Evolutionary conservation across 2,797 vertebrate genomes (phyloP).

Genomic region (Cyprinella venusta): DNA sequence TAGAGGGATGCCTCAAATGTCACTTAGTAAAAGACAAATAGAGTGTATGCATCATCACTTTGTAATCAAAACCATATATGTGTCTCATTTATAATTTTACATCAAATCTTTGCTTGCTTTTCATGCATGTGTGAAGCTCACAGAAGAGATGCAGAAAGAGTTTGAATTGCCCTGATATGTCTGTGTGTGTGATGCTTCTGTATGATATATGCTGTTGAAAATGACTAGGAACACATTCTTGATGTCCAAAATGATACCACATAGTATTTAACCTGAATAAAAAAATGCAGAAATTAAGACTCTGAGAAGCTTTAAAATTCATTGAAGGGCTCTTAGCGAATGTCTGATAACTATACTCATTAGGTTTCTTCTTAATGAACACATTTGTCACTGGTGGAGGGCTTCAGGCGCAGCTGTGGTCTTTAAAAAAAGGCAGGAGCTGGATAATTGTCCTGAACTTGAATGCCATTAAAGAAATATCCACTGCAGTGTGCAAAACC

Average conservation of each 20-base stretch:
- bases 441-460: conserved; percentile 2
- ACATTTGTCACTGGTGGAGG: conserved; percentile 44
- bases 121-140: background rate
- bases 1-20: conserved; percentile 23
- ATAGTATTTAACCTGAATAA: background rate
- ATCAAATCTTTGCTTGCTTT: background rate
- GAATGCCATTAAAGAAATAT: background rate
- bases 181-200: background rate
- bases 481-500: background rate
- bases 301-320: background rate
- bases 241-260: background rate
- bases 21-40: conserved; percentile 15
- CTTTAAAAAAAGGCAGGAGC: background rate
- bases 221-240: background rate
- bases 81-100: background rate
- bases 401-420: conserved; percentile 10
- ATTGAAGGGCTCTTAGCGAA: background rate
- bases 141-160: background rate
- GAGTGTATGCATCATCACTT: background rate
- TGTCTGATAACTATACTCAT: conserved; percentile 43
- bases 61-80: background rate
- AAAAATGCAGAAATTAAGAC: conserved; percentile 2
- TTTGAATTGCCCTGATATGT: background rate
- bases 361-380: conserved; percentile 45
- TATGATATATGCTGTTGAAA: background rate